A percentile compares a stretch with the other conserved stretches of the same genome.
Evolutionary conservation across 2,113 vertebrate genomes (phyloP).

Genomic region (Calidris pygmaea): DNA sequence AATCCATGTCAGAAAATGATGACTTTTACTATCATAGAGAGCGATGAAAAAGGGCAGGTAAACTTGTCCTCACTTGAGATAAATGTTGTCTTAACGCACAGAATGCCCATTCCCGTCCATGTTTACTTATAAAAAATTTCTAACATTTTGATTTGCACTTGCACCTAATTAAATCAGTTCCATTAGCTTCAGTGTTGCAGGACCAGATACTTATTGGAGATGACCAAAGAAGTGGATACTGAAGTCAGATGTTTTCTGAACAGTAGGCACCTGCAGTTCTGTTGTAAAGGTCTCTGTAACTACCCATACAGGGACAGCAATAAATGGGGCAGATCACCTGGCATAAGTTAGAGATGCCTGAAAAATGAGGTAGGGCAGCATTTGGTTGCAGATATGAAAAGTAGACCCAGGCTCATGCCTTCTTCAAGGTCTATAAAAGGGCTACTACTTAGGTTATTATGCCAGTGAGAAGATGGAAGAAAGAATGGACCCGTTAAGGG

Average conservation of each 20-base stretch:
- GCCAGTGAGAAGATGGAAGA: neutral
- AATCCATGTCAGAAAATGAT: neutral
- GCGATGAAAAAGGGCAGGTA: neutral
- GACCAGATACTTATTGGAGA: neutral
- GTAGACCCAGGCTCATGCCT: neutral
- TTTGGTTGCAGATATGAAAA: neutral
- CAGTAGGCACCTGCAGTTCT: neutral
- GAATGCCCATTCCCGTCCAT: neutral
- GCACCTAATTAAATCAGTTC: neutral
- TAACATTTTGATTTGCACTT: neutral
- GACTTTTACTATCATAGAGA: neutral
- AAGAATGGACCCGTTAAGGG: neutral
- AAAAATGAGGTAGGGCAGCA: neutral
- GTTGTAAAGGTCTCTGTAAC: neutral
- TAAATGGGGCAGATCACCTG: rapidly evolving
- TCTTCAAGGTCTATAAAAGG: neutral
- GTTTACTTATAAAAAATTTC: neutral
- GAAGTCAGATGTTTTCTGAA: neutral
- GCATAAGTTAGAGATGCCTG: neutral
- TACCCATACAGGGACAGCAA: neutral
- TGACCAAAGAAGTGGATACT: neutral
- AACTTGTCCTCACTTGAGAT: neutral
- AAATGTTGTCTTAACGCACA: neutral
- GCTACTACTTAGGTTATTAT: neutral
- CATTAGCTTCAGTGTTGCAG: neutral